Evolutionary conservation across 2,888 invertebrate species (phyloP), one percentile per base, ranked within the genome.

Genomic region (Chrysolina haemoptera): DNA sequence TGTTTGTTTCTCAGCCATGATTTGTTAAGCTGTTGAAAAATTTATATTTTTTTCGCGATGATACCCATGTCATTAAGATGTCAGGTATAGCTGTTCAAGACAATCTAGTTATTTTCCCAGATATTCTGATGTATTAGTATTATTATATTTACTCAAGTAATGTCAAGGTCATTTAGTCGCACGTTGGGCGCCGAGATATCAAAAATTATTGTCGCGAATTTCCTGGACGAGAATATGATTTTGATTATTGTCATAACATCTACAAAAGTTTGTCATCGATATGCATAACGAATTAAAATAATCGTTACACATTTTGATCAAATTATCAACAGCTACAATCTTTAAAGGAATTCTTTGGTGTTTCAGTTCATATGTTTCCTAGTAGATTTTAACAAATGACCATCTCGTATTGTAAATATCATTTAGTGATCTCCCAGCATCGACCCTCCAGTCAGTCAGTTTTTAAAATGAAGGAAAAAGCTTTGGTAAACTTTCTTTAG

Each of bases 1-100:
- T 67, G 40, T 48, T 70, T 71, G n/a, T 73, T 43, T 40, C 67
- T 50, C n/a, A 14, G 12, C 10, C n/a, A n/a, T n/a, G 18, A 46
- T 46, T 20, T 65, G 40, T 20, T 20, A 41, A 22, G 22, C 18
- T 18, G 16, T 50, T 3, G n/a, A 48, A 50, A 66, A 40, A 14
- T 16, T 50, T 50, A 14, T 64, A 20, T 12, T 20, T 14, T 18
- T 22, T 65, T 65, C 65, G 20, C 22, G 27, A 11, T 14, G 4
- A 63, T 53, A 53, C 3, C 53, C 1, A 4, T 4, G 20, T 5
- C 12, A 5, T 11, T 10, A 1, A 20, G 4, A 11, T 10, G 8
- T 35, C 35, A 35, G 35, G 8, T 35, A 35, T 35, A 35, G 35
- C 27, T 27, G 27, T 27, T 27, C 27, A 27, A 27, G 27, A 27